These are phyloP conservation scores for Brachyhypopomus occidentalis DNA, from an alignment of 2,113 vertebrate genomes.

Conservation along the genomic window DNA sequence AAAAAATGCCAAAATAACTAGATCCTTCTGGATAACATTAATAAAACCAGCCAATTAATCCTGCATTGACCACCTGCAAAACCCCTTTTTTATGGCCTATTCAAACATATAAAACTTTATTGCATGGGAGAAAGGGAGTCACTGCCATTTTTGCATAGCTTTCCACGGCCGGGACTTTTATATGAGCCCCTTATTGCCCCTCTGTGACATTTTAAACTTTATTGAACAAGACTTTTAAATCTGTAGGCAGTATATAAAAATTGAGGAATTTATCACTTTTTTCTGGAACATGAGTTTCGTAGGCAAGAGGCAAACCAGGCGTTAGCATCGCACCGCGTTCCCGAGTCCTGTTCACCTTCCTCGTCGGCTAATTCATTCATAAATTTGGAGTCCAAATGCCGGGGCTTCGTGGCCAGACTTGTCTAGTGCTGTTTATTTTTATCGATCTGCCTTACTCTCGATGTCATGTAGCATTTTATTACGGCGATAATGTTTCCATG, in stretches of 20 bases:
- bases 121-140: constrained; percentile 88
- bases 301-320: constrained; percentile 77
- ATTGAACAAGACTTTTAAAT: constrained; percentile 99
- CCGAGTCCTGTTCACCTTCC: constrained; percentile 2
- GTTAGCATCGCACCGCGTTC: constrained; percentile 15
- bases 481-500: constrained; percentile 49
- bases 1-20: constrained; percentile 69
- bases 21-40: constrained; percentile 84
- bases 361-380: constrained; percentile 48
- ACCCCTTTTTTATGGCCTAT: constrained; percentile 93
- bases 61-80: constrained; percentile 97
- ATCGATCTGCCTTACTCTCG: constrained; percentile 36
- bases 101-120: constrained; percentile 99
- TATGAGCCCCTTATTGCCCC: constrained; percentile 97
- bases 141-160: constrained; percentile 90
- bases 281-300: constrained; percentile 83
- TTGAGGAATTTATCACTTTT: constrained; percentile 95
- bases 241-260: constrained; percentile 98
- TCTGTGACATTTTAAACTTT: constrained; percentile 99
- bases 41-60: constrained; percentile 97
- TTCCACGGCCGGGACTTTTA: constrained; percentile 89
- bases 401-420: constrained; percentile 28
- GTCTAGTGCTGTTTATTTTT: constrained; percentile 44
- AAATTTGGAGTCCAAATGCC: constrained; percentile 39
- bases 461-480: constrained; percentile 51